Evolutionary conservation across 1,140 invertebrate genomes (phyloP).

Genomic region (Drosophila orena): DNA sequence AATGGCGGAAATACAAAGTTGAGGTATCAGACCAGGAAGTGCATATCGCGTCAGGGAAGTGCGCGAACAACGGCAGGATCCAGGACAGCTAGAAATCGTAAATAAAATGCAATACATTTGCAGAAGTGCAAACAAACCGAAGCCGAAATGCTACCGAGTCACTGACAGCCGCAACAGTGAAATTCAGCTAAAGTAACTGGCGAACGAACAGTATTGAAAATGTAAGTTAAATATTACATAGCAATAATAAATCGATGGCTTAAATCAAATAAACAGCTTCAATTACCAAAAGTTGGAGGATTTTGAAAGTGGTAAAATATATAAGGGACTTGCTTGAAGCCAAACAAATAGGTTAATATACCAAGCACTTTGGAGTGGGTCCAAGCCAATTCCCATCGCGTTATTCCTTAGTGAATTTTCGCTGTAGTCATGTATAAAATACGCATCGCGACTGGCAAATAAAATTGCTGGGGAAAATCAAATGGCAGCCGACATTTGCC

Average conservation of each 20-base stretch:
- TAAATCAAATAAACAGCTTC: too few relatives aligned
- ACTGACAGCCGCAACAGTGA: constrained; percentile 60
- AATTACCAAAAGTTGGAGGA: too few relatives aligned
- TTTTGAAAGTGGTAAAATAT: too few relatives aligned
- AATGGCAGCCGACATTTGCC: constrained; percentile 52
- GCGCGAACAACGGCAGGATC: constrained; percentile 42
- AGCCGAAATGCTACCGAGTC: constrained; percentile 60
- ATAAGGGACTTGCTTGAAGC: too few relatives aligned
- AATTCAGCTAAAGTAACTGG: constrained; percentile 17
- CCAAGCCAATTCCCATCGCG: constrained; percentile 4
- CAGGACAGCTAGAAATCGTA: constrained; percentile 57
- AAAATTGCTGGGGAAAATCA: constrained; percentile 61
- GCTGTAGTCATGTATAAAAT: constrained; percentile 57
- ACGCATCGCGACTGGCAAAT: constrained; percentile 62
- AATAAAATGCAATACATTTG: constrained; percentile 80
- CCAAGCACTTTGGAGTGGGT: not conserved
- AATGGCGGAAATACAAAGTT: constrained; percentile 80
- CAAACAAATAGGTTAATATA: constrained; percentile 7
- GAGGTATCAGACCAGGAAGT: constrained; percentile 79
- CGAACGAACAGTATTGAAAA: too few relatives aligned
- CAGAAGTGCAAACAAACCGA: constrained; percentile 66
- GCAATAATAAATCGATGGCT: too few relatives aligned
- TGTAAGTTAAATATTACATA: too few relatives aligned
- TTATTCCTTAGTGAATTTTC: constrained; percentile 11
- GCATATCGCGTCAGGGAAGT: constrained; percentile 75